phyloP scores from a whole-genome alignment of 2,888 invertebrate species.

The Oconnorella tubifera region DNA sequence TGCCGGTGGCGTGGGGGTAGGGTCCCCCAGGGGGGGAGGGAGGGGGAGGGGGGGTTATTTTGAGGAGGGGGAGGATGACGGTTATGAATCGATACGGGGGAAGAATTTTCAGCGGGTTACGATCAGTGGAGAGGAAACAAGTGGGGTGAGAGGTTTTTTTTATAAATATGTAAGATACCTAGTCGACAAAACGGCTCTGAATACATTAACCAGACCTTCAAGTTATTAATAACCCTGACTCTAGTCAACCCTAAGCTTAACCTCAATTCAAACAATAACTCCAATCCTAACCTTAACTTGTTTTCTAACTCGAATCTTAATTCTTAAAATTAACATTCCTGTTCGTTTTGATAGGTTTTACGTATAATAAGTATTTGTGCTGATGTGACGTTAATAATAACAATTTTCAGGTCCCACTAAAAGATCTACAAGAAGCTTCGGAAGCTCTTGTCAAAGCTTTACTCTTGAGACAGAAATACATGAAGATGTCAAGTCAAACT shows the following conservation, averaged over 20 bases:
- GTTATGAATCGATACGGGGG: not conserved
- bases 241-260: no score
- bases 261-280: no score
- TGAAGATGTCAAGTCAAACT: constrained; percentile 83
- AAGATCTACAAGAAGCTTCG: constrained; percentile 87
- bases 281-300: not conserved
- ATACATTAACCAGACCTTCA: no score
- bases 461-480: constrained; percentile 84
- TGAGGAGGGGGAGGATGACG: not conserved
- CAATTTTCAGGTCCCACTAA: constrained; percentile 80
- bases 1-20: not conserved
- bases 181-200: no score
- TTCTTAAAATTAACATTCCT: not conserved
- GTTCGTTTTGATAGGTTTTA: not conserved
- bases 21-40: not conserved
- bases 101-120: constrained; percentile 88
- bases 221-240: no score
- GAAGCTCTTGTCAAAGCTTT: constrained; percentile 83
- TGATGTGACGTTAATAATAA: not conserved
- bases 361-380: not conserved
- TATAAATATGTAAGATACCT: no score
- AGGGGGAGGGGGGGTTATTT: not conserved
- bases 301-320: not conserved
- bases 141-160: constrained; percentile 69
- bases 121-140: constrained; percentile 92